Conservation (phyloP, 2,113 vertebrate species). For the Serinus canaria region DNA sequence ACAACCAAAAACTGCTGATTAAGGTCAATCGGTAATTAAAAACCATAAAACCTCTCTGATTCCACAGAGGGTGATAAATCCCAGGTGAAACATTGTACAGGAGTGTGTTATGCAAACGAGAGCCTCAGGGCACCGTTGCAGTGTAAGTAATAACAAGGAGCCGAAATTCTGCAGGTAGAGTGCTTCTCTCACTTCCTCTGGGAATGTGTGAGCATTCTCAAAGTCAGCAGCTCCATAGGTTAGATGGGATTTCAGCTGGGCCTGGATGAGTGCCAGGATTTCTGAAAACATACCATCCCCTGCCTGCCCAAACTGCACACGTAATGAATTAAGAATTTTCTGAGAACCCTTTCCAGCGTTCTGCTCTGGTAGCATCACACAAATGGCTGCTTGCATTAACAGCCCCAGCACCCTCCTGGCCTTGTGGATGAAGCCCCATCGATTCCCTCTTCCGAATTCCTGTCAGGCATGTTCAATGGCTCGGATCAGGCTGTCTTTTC, state of each 20-base stretch:
- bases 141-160: neutral
- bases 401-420: neutral
- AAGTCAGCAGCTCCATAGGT: neutral
- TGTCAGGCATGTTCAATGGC: neutral
- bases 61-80: neutral
- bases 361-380: neutral
- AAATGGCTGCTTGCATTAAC: neutral
- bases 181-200: neutral
- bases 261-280: neutral
- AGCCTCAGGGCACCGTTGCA: neutral
- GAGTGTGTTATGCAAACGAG: neutral
- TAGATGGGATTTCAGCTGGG: neutral
- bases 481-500: slow-evolving; percentile 2
- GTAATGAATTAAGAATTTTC: neutral
- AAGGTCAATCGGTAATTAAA: slow-evolving; percentile 8
- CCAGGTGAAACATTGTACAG: neutral
- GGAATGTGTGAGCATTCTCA: neutral
- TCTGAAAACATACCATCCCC: neutral
- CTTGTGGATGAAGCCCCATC: neutral
- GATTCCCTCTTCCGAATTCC: neutral
- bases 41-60: neutral
- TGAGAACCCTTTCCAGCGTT: neutral
- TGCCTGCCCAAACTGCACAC: neutral
- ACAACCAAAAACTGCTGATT: neutral
- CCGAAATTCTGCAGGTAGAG: neutral